These are phyloP conservation scores for Enteromius viviparus DNA, from an alignment of 2,797 vertebrate genomes.

Conservation along the genomic window DNA sequence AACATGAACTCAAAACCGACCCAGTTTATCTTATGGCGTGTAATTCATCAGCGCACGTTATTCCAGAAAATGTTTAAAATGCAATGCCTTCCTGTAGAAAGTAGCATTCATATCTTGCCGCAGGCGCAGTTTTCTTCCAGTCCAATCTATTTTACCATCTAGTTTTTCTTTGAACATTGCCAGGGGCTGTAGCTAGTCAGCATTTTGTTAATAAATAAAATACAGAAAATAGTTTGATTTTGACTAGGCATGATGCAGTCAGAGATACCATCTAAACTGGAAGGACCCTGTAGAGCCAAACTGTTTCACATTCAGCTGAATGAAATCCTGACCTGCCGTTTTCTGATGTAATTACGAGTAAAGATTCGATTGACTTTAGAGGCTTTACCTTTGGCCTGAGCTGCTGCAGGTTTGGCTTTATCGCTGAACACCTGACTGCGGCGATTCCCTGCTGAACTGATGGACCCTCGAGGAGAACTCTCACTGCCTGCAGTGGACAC, in stretches of 20 bases:
- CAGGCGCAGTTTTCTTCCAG: neutral
- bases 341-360: neutral
- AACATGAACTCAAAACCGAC: conserved; percentile 18
- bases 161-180: neutral
- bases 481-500: conserved; percentile 89
- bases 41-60: neutral
- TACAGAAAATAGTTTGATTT: neutral
- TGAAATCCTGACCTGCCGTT: neutral
- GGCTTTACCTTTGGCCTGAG: conserved; percentile 86
- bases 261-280: neutral
- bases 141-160: neutral
- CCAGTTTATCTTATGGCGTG: neutral
- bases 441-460: conserved; percentile 83
- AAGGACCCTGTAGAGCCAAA: neutral
- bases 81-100: neutral
- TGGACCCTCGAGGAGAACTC: conserved; percentile 82
- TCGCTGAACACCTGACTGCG: conserved; percentile 96
- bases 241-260: neutral
- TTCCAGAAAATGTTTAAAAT: neutral
- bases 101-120: neutral
- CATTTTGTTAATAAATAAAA: conserved; percentile 3
- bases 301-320: neutral
- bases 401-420: conserved; percentile 87
- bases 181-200: neutral
- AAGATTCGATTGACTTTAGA: no score